These are phyloP conservation scores for Nothobranchius furzeri DNA, from an alignment of 2,113 vertebrate genomes.

Conservation along the genomic window DNA sequence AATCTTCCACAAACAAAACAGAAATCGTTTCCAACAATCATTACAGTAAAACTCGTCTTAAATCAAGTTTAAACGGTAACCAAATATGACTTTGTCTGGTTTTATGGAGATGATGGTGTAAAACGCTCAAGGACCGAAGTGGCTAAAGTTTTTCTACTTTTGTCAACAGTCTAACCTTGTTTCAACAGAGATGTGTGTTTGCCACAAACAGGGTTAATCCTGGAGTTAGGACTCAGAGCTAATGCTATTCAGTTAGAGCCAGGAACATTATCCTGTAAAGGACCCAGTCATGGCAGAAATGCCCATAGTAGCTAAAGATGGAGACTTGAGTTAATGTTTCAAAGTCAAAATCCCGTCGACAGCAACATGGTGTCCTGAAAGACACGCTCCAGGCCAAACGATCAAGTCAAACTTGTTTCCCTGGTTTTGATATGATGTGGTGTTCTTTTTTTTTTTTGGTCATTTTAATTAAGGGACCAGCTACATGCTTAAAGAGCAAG, in stretches of 20 bases:
- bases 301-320: no score
- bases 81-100: no score
- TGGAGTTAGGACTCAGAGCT: conserved; percentile 14
- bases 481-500: background rate
- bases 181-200: conserved; percentile 13
- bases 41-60: no score
- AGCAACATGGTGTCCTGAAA: background rate
- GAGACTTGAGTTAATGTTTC: no score
- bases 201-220: background rate
- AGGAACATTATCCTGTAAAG: background rate
- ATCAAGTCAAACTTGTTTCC: conserved; percentile 29
- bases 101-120: no score
- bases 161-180: conserved; percentile 50
- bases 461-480: background rate
- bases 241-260: background rate
- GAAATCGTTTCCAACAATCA: no score
- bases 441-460: background rate
- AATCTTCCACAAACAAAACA: no score
- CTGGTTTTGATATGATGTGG: no score
- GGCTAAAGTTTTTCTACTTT: background rate
- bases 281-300: no score
- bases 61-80: no score
- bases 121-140: no score
- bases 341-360: background rate
- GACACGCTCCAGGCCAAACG: background rate